phyloP scores from a whole-genome alignment of 2,113 vertebrate genomes.

The Bubo scandiacus region DNA sequence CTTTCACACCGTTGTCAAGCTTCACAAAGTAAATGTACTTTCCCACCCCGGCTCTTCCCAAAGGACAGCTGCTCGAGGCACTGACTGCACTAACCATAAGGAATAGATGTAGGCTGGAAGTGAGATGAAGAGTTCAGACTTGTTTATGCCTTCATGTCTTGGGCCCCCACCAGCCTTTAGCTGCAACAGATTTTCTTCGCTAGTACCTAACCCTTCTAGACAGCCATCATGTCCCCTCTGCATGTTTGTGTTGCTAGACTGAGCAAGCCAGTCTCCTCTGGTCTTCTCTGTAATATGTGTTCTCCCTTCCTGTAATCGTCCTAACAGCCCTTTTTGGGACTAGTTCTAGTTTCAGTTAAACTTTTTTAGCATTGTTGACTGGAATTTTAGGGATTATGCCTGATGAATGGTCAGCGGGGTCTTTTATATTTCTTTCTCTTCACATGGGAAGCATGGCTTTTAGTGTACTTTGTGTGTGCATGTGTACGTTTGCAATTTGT shows the following conservation, averaged over 20 bases:
- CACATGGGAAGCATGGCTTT: background rate
- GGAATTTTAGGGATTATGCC: background rate
- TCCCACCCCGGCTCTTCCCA: background rate
- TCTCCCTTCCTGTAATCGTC: slow-evolving; percentile 12
- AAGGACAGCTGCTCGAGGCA: background rate
- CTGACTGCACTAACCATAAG: slow-evolving; percentile 44
- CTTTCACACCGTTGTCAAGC: slow-evolving; percentile 61
- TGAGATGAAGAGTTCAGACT: background rate
- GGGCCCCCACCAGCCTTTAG: background rate
- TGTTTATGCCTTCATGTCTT: background rate
- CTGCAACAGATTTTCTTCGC: background rate
- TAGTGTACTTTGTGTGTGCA: background rate
- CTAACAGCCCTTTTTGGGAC: slow-evolving; percentile 18
- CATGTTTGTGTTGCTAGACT: background rate
- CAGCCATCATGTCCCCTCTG: background rate
- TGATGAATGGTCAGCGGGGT: background rate
- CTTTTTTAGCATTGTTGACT: slow-evolving; percentile 23
- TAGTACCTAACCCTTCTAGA: slow-evolving; percentile 7
- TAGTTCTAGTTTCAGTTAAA: slow-evolving; percentile 2
- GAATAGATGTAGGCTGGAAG: slow-evolving; percentile 10
- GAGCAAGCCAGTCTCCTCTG: background rate
- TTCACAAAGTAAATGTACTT: slow-evolving; percentile 53
- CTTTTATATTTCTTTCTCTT: slow-evolving; percentile 5
- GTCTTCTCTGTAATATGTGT: background rate
- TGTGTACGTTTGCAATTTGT: background rate